These are phyloP conservation scores for Pseudanteris insignis DNA, from an alignment of 2,888 invertebrate genomes.

Conservation along the genomic window DNA sequence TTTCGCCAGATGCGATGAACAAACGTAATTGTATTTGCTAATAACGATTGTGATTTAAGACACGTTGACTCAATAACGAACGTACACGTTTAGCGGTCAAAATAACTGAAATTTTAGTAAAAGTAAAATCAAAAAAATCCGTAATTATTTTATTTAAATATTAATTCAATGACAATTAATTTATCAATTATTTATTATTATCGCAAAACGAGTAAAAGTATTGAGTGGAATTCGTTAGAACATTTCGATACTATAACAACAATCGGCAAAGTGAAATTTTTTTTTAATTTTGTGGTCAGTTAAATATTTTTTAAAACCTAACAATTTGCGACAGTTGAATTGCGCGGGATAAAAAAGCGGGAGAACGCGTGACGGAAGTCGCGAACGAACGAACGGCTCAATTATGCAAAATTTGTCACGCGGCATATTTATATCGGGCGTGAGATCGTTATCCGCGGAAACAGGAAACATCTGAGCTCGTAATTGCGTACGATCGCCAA, in stretches of 20 bases:
- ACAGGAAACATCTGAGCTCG: constrained; percentile 40
- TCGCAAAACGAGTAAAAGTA: too few relatives aligned
- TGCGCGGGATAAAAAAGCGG: constrained; percentile 7
- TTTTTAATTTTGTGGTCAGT: too few relatives aligned
- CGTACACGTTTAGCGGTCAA: constrained; percentile 4
- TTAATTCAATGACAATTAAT: too few relatives aligned
- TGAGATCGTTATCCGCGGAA: constrained; percentile 45
- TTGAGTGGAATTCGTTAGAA: too few relatives aligned
- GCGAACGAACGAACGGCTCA: constrained; percentile 33
- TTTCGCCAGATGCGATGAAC: constrained; percentile 8
- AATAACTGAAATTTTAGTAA: constrained; percentile 11
- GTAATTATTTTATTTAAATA: too few relatives aligned
- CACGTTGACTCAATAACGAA: constrained; percentile 20
- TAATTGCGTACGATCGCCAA: constrained; percentile 51
- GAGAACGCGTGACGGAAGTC: constrained; percentile 21
- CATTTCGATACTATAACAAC: too few relatives aligned
- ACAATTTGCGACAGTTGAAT: too few relatives aligned
- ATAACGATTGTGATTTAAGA: constrained; percentile 21
- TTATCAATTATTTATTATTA: too few relatives aligned
- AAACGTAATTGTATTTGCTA: constrained; percentile 21
- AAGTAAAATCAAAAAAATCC: too few relatives aligned
- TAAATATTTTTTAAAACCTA: too few relatives aligned
- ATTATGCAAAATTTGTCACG: constrained; percentile 43
- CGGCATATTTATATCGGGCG: constrained; percentile 36
- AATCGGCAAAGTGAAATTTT: too few relatives aligned